These are phyloP conservation scores for Ia io DNA, from an alignment of 2,113 vertebrate genomes.

Conservation along the genomic window DNA sequence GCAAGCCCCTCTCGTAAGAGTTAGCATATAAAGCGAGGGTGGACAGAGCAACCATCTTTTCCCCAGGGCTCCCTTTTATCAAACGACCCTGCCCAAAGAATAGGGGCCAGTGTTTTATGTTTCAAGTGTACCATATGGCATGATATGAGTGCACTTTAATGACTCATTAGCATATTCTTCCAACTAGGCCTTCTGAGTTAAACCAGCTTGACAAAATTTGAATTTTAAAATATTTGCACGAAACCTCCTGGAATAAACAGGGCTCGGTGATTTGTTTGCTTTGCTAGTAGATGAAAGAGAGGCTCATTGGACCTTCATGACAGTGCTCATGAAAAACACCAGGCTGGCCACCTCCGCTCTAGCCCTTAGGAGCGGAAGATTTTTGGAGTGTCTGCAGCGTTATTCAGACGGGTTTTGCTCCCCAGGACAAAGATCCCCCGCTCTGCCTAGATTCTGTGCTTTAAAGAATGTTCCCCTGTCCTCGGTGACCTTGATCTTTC, in stretches of 20 bases:
- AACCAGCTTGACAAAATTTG: slow-evolving; percentile 83
- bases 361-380: background rate
- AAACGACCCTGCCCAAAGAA: slow-evolving; percentile 78
- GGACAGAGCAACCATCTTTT: slow-evolving; percentile 80
- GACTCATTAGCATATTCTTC: slow-evolving; percentile 88
- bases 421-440: background rate
- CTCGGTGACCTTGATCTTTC: slow-evolving; percentile 62
- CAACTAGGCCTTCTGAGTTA: slow-evolving; percentile 77
- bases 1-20: slow-evolving; percentile 65
- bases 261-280: slow-evolving; percentile 44
- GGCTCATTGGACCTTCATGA: slow-evolving; percentile 38
- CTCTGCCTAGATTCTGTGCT: slow-evolving; percentile 30
- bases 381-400: background rate
- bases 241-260: slow-evolving; percentile 71
- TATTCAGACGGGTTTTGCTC: background rate
- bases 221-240: slow-evolving; percentile 82
- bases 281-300: background rate
- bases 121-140: slow-evolving; percentile 87
- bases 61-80: slow-evolving; percentile 80
- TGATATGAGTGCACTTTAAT: slow-evolving; percentile 82
- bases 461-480: slow-evolving; percentile 42
- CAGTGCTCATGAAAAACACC: background rate
- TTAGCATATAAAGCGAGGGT: slow-evolving; percentile 77
- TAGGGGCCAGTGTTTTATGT: slow-evolving; percentile 81
- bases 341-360: background rate